Conservation (phyloP, 2,888 invertebrate species). For the Pyrrhosoma nymphula region DNA sequence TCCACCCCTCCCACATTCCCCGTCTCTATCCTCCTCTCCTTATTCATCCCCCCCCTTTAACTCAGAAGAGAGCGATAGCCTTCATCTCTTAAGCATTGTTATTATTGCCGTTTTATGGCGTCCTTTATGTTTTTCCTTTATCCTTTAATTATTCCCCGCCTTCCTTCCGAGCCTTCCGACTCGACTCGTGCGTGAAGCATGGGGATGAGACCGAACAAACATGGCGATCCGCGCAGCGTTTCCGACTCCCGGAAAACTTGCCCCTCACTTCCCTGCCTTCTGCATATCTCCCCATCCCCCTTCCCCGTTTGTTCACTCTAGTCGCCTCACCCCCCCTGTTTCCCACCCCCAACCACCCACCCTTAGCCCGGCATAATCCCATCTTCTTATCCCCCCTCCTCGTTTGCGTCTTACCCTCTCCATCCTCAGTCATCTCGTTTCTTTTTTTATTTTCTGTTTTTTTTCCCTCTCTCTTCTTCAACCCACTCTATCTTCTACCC, state of each 20-base stretch:
- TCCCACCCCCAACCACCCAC: too few relatives aligned
- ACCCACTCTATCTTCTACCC: too few relatives aligned
- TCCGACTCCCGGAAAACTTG: not conserved
- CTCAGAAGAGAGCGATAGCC: too few relatives aligned
- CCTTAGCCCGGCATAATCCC: not conserved
- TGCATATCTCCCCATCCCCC: not conserved
- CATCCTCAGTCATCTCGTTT: not conserved
- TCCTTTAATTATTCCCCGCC: not conserved
- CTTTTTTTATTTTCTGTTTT: not conserved
- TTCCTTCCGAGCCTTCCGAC: not conserved
- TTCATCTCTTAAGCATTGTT: slow-evolving; percentile 24
- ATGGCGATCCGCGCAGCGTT: not conserved
- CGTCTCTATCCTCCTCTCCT: not conserved
- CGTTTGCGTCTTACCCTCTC: not conserved
- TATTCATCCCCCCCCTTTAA: too few relatives aligned
- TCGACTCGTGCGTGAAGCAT: not conserved
- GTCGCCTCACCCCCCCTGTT: too few relatives aligned
- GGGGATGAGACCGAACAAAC: not conserved
- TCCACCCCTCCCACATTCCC: not conserved
- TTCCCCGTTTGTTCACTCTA: not conserved
- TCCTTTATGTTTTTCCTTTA: not conserved
- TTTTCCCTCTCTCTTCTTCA: not conserved
- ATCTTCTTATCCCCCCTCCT: not conserved
- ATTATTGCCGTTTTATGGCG: slow-evolving; percentile 31
- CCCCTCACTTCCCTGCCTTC: not conserved